Evolutionary conservation across 2,113 vertebrate species (phyloP).

Genomic region (Stomatorhinus ivindoensis): DNA sequence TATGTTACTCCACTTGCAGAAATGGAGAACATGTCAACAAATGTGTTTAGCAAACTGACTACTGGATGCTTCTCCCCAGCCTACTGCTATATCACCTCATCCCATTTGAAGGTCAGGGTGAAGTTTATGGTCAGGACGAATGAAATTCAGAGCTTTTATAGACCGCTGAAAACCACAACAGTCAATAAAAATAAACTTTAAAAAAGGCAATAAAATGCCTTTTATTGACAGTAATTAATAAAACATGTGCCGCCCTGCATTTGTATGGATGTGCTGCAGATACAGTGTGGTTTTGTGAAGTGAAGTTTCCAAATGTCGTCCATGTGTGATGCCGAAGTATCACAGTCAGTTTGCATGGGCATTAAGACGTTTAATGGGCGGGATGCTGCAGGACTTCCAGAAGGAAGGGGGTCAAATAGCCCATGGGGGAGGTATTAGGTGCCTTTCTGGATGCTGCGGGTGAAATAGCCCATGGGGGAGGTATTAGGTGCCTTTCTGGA

Average conservation of each 20-base stretch:
- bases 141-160: background rate
- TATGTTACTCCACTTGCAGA: background rate
- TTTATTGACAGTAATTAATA: background rate
- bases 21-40: background rate
- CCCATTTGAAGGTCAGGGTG: background rate
- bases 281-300: background rate
- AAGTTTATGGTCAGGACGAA: background rate
- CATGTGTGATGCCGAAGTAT: background rate
- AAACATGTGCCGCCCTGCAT: background rate
- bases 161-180: background rate
- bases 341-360: background rate
- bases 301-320: background rate
- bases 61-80: background rate
- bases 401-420: background rate
- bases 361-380: background rate
- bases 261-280: background rate
- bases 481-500: background rate
- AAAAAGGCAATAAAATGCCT: background rate
- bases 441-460: no score
- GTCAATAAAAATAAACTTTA: background rate
- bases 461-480: background rate
- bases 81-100: background rate
- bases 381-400: background rate
- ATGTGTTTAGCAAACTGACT: background rate
- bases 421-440: background rate